Evolutionary conservation across 2,797 vertebrate species (phyloP), one percentile per base, ranked within the genome.

Genomic region (Siniperca obscura): DNA sequence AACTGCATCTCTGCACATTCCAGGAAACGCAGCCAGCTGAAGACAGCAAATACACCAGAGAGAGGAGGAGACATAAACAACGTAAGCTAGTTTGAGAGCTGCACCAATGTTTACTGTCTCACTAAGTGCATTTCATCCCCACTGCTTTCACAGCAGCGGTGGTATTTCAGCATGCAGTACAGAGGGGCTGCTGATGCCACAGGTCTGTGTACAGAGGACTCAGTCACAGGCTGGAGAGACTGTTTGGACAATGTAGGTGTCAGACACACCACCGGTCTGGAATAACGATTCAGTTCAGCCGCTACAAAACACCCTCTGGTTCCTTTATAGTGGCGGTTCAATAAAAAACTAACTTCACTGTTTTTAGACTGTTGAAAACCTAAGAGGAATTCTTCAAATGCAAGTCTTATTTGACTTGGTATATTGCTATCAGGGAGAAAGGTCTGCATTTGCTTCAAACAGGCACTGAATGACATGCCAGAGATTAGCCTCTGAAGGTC

Each of bases 231-330:
- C 89, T 76, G 83, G 71, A 84, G 78, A 91, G 88, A 90, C 83
- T 90, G 91, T 94, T 94, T 94, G 91, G 91, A 94, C 92, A 94
- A 93, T 89, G 91, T 90, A 92, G 91, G 91, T 94, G 92, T 94
- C 92, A 89, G 89, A 92, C 87, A 87, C 85, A 81, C 80, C 84
- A 88, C 85, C 91, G 84, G 90, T 93, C 83, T 91, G 86, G 90
- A 94, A 94, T 93, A 88, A 87, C 25, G 86, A 94, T 93, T 90
- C 87, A 81, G 79, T 65, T 83, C 68, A 82, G 82, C 71, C 17
- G 74, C 83, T 84, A 85, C 78, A 76, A 82, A 86, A 90, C 82
- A 88, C 56, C 82, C 78, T 66, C 64, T 46, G 69, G 66, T 80
- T 88, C 42, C 83, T 80, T 76, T 73, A 75, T 25, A 60, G 71